Evolutionary conservation across 1,140 invertebrate species (phyloP).

Genomic region (Cataglyphis hispanica): DNA sequence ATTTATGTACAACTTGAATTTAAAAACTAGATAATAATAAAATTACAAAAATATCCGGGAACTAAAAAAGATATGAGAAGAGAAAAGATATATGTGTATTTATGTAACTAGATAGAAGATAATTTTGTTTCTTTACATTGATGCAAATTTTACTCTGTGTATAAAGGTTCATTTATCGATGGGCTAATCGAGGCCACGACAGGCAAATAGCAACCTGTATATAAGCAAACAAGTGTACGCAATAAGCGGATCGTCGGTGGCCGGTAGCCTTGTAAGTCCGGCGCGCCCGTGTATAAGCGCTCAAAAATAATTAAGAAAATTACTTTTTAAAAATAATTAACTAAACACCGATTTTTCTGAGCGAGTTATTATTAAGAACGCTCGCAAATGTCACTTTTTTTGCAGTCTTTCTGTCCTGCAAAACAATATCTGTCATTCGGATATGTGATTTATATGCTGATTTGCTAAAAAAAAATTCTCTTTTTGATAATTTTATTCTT

Average conservation of each 20-base stretch:
- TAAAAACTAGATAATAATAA: not conserved
- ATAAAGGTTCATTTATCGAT: not conserved
- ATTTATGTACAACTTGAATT: not conserved
- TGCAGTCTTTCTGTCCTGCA: not conserved
- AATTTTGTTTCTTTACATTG: not conserved
- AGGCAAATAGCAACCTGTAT: slow-evolving; percentile 35
- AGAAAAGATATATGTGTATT: not conserved
- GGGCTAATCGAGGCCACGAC: slow-evolving; percentile 62
- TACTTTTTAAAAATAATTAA: too few species aligned
- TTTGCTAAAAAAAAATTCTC: too few species aligned
- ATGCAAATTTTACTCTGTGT: not conserved
- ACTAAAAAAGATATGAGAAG: too few species aligned
- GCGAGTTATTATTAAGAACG: not conserved
- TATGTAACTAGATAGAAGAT: not conserved
- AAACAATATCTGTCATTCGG: slow-evolving; percentile 15
- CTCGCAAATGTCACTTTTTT: not conserved
- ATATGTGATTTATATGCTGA: not conserved
- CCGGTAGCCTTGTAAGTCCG: slow-evolving; percentile 4
- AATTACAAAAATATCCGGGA: not conserved
- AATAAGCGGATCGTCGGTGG: not conserved
- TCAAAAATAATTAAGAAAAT: slow-evolving; percentile 12
- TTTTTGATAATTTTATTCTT: too few species aligned
- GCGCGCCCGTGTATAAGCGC: not conserved
- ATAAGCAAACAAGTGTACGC: not conserved
- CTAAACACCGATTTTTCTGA: not conserved